These are phyloP conservation scores for Falco concolor DNA, from an alignment of 2,797 vertebrate species.

Conservation along the genomic window DNA sequence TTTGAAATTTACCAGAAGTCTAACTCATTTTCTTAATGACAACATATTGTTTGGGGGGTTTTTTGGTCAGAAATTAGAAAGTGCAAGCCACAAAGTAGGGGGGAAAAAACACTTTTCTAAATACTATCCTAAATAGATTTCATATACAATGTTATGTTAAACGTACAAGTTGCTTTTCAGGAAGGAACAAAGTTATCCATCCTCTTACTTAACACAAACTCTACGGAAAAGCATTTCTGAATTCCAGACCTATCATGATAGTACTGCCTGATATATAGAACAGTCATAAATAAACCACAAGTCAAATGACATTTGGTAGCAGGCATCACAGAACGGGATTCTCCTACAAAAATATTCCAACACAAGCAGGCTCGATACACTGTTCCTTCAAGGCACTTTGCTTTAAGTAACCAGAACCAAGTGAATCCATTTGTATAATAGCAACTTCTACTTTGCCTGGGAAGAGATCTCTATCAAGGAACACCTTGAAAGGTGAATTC, in stretches of 20 bases:
- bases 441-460: not conserved
- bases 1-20: not conserved
- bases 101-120: not conserved
- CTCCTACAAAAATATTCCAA: not conserved
- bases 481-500: not conserved
- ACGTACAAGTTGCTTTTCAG: not conserved
- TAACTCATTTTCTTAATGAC: not conserved
- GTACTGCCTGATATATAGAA: not conserved
- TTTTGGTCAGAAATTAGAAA: not conserved
- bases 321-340: not conserved
- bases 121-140: not conserved
- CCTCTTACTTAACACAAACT: not conserved
- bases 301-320: accelerated
- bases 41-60: not conserved
- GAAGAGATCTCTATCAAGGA: not conserved
- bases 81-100: not conserved
- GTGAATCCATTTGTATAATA: not conserved
- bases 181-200: not conserved
- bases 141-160: not conserved
- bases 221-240: not conserved
- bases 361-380: not conserved
- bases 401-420: not conserved
- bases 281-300: not conserved
- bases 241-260: not conserved
- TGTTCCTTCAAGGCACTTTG: not conserved